A percentile compares a stretch with the other conserved stretches of the same genome.
These are phyloP conservation scores for Apocrypta bakeri DNA, from an alignment of 1,140 invertebrate species.

Conservation along the genomic window DNA sequence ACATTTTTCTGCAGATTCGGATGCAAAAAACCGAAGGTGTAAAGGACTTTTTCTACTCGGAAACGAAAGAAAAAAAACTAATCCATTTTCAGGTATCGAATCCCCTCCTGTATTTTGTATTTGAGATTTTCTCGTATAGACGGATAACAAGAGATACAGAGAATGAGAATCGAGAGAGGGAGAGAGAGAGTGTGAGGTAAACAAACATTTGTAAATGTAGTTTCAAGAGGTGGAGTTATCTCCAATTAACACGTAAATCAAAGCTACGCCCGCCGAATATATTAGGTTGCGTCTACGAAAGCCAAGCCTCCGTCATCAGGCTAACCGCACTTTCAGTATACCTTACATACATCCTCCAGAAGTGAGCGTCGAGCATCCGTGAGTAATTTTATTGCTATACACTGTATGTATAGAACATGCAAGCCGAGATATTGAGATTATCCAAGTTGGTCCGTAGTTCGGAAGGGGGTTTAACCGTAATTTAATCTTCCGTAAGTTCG, in stretches of 20 bases:
- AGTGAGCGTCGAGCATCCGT: not conserved
- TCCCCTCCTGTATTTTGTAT: no score
- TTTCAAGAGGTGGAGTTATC: not conserved
- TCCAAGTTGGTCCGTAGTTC: no score
- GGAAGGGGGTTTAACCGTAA: not conserved
- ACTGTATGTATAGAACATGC: no score
- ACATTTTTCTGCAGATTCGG: no score
- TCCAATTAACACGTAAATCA: conserved; percentile 25
- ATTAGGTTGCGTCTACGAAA: not conserved
- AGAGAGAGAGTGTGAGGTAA: not conserved
- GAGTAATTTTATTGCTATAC: not conserved
- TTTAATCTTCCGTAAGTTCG: conserved; percentile 25
- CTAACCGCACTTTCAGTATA: not conserved
- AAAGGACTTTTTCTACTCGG: no score
- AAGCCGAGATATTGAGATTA: no score
- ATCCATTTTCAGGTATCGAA: no score
- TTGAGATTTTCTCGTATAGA: no score
- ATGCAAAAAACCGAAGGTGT: no score
- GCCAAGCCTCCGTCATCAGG: not conserved
- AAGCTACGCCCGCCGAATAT: not conserved
- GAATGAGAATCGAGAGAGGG: no score
- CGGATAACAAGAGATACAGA: no score
- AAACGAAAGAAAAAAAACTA: no score
- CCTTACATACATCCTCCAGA: not conserved
- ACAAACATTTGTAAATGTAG: conserved; percentile 1